phyloP scores from a whole-genome alignment of 2,888 invertebrate genomes.

The Sclerodermus sp. region DNA sequence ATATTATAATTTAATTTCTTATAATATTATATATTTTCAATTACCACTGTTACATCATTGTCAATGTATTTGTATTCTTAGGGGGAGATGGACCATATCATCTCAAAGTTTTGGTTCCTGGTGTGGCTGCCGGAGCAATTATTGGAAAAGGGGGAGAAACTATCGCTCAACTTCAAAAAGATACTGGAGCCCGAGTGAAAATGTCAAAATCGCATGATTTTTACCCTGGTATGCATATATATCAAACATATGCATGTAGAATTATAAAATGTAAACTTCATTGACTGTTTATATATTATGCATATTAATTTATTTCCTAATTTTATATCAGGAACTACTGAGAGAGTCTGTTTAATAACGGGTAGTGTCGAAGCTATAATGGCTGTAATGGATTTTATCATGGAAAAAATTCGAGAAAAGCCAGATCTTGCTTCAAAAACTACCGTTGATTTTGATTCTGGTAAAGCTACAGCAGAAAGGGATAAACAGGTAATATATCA shows the following conservation, averaged over 20 bases:
- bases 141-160: conserved; percentile 99
- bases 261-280: neutral
- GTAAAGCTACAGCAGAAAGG: conserved; percentile 81
- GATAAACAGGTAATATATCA: conserved; percentile 74
- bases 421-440: conserved; percentile 81
- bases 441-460: conserved; percentile 73
- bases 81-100: conserved; percentile 88
- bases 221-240: conserved; percentile 79
- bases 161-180: conserved; percentile 96
- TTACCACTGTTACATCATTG: neutral
- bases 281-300: neutral
- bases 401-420: conserved; percentile 94
- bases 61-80: conserved; percentile 50
- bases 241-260: no score
- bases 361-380: conserved; percentile 89
- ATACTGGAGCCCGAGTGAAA: conserved; percentile 95
- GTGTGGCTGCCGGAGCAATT: conserved; percentile 96
- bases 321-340: conserved; percentile 76
- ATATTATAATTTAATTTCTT: no score
- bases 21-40: no score
- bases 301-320: conserved; percentile 6
- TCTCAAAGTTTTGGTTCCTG: conserved; percentile 96
- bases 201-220: conserved; percentile 99
- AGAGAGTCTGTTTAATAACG: conserved; percentile 90
- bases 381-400: conserved; percentile 89